A percentile compares a stretch with the other conserved stretches of the same genome.
These are phyloP conservation scores for Saturnia japonica DNA, from an alignment of 2,888 invertebrate species.

Conservation along the genomic window DNA sequence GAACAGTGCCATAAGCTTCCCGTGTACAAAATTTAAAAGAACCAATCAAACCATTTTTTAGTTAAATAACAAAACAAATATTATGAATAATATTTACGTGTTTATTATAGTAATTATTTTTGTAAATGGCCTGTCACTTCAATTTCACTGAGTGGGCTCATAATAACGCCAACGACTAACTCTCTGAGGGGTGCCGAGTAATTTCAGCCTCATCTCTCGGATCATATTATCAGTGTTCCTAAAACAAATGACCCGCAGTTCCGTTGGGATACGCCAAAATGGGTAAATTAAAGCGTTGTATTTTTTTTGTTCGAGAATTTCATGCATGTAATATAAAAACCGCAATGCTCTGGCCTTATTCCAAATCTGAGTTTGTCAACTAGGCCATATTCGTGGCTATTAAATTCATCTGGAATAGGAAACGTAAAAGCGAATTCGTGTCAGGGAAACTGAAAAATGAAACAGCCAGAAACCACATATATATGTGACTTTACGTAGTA, in stretches of 20 bases:
- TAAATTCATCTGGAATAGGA: conserved; percentile 30
- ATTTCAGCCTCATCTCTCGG: conserved; percentile 55
- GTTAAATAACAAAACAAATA: background rate
- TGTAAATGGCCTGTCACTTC: conserved; percentile 38
- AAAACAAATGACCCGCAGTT: conserved; percentile 71
- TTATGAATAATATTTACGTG: background rate
- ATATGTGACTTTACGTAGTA: background rate
- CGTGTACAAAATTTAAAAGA: too few species aligned
- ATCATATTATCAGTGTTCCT: conserved; percentile 67
- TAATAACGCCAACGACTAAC: conserved; percentile 50
- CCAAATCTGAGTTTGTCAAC: conserved; percentile 54
- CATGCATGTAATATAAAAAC: conserved; percentile 62
- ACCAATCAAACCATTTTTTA: too few species aligned
- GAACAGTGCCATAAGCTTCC: too few species aligned
- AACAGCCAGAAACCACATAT: background rate
- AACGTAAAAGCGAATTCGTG: conserved; percentile 7
- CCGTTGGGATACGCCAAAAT: conserved; percentile 73
- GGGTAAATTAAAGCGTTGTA: conserved; percentile 74
- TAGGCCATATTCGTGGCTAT: conserved; percentile 31
- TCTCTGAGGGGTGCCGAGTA: conserved; percentile 46
- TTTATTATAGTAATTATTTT: conserved; percentile 43
- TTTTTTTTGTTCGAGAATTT: conserved; percentile 50
- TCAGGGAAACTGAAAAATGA: background rate
- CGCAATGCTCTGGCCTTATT: conserved; percentile 53
- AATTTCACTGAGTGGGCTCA: conserved; percentile 42